Conservation (phyloP, 2,113 vertebrate genomes). For the Malurus elegans region DNA sequence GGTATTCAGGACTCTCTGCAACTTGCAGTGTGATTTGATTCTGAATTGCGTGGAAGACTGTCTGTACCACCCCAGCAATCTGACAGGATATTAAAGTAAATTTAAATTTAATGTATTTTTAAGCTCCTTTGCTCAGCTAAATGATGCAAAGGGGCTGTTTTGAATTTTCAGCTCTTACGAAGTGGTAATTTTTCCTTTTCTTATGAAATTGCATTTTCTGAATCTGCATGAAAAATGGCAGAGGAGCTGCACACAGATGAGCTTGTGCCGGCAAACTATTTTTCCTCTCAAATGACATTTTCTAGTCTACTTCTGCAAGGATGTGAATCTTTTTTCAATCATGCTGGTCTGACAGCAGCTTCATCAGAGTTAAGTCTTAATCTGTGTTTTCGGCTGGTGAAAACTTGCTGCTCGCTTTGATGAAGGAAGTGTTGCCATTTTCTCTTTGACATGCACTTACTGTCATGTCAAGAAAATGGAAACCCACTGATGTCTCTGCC, state of each 20-base stretch:
- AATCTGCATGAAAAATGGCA: slow-evolving; percentile 51
- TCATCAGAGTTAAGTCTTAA: slow-evolving; percentile 32
- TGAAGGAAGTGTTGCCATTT: slow-evolving; percentile 13
- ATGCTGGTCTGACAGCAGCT: slow-evolving; percentile 16
- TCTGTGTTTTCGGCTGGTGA: not conserved
- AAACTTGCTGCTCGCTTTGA: slow-evolving; percentile 23
- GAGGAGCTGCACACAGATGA: not conserved
- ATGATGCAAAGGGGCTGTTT: not conserved
- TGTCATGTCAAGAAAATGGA: not conserved
- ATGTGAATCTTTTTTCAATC: slow-evolving; percentile 52
- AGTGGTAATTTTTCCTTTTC: slow-evolving; percentile 23
- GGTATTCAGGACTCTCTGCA: not conserved
- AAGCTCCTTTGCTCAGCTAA: slow-evolving; percentile 9
- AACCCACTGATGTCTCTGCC: not conserved
- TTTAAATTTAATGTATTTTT: slow-evolving; percentile 30
- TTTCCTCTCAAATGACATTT: slow-evolving; percentile 36
- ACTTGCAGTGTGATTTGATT: not conserved
- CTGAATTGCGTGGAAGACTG: not conserved
- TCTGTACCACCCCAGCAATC: not conserved
- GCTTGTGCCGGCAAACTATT: slow-evolving; percentile 11
- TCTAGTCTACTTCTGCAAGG: slow-evolving; percentile 4
- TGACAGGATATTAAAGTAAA: not conserved
- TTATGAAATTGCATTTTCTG: slow-evolving; percentile 16
- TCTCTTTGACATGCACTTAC: not conserved
- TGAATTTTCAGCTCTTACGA: not conserved